Percentiles rank a stretch among this genome's conserved stretches.
Evolutionary conservation across 2,797 vertebrate genomes (phyloP).

Genomic region (Chelonia mydas): DNA sequence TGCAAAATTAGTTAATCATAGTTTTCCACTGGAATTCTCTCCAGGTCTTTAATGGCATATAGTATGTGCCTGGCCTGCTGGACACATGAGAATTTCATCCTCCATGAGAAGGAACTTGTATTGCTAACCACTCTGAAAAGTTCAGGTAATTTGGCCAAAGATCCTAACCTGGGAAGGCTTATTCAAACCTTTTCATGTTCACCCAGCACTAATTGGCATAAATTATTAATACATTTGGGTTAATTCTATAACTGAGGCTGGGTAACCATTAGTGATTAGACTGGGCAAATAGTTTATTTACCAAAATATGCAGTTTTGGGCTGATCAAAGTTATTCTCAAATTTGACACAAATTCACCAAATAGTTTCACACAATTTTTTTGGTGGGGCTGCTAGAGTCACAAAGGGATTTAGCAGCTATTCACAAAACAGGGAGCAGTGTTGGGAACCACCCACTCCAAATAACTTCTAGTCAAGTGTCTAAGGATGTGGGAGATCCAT

Average conservation of each 20-base stretch:
- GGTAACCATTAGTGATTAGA: neutral
- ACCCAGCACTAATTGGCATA: neutral
- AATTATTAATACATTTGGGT: neutral
- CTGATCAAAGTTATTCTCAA: neutral
- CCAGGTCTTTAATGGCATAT: neutral
- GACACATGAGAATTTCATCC: neutral
- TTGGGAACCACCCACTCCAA: too few relatives aligned
- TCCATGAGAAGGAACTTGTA: neutral
- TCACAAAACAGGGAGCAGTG: too few relatives aligned
- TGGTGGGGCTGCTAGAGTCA: too few relatives aligned
- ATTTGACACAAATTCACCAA: neutral
- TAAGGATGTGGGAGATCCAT: too few relatives aligned
- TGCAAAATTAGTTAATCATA: neutral
- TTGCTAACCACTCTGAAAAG: neutral
- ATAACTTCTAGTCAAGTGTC: too few relatives aligned
- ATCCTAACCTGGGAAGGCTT: neutral
- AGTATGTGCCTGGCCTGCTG: neutral
- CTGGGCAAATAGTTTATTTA: neutral
- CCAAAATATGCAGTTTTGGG: neutral
- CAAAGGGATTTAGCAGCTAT: too few relatives aligned
- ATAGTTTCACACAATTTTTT: neutral
- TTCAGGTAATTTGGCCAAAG: neutral
- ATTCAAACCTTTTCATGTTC: neutral
- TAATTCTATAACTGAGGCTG: neutral
- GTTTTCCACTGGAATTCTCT: neutral